A percentile compares a stretch with the other conserved stretches of the same genome.
Evolutionary conservation across 2,797 vertebrate species (phyloP).

Genomic region (Lepidocolaptes lacrymiger): DNA sequence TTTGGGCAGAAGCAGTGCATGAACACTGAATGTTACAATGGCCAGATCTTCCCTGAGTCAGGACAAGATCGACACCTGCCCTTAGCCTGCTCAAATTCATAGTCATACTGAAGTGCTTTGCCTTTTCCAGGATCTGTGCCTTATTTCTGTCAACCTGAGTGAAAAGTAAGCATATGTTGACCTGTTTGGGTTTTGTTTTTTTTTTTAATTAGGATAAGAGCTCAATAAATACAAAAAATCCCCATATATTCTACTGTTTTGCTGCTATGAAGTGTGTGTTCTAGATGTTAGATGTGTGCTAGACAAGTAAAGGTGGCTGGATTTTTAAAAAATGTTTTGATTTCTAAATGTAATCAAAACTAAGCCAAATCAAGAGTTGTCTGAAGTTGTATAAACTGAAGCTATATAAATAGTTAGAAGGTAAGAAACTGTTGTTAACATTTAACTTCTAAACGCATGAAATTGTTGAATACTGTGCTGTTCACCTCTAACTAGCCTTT

Average conservation of each 20-base stretch:
- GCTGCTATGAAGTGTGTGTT: neutral
- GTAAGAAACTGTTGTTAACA: conserved; percentile 29
- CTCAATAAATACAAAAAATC: neutral
- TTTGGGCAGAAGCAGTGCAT: neutral
- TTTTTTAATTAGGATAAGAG: neutral
- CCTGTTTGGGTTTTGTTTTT: neutral
- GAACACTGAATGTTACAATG: neutral
- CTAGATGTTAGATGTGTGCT: neutral
- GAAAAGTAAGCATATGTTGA: neutral
- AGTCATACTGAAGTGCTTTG: accelerated
- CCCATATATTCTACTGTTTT: neutral
- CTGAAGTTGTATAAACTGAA: neutral
- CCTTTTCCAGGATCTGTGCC: neutral
- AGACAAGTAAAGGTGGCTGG: neutral
- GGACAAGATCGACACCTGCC: neutral
- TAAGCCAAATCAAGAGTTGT: neutral
- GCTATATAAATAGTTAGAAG: neutral
- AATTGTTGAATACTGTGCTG: neutral
- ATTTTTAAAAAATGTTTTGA: neutral
- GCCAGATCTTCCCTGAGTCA: neutral
- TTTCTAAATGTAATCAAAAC: neutral
- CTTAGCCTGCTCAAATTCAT: neutral
- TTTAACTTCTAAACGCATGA: neutral
- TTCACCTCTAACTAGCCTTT: conserved; percentile 58
- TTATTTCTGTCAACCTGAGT: neutral